Conservation (phyloP, 2,113 vertebrate genomes). For the Sapayoa aenigma region DNA sequence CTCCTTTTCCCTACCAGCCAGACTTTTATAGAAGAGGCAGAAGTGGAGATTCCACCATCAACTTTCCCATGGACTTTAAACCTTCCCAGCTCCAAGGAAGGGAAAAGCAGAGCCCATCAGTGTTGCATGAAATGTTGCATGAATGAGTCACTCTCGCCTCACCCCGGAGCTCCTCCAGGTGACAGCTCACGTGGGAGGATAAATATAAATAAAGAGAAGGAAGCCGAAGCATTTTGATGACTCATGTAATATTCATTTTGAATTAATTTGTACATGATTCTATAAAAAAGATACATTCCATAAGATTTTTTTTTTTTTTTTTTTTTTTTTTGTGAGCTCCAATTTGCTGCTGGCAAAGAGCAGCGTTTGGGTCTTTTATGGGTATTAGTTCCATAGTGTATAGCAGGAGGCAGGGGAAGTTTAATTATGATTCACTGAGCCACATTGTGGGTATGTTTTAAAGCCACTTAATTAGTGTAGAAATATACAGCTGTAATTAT, state of each 20-base stretch:
- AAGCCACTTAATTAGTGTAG: conserved; percentile 79
- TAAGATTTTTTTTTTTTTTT: not conserved
- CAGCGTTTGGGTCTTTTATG: not conserved
- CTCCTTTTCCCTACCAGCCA: not conserved
- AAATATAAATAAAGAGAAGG: conserved; percentile 52
- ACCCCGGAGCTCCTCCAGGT: not conserved
- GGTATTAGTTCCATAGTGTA: conserved; percentile 48
- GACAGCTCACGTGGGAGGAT: conserved; percentile 18
- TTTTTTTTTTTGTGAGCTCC: not conserved
- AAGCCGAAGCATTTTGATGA: conserved; percentile 35
- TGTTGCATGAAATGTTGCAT: not conserved
- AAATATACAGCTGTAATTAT: conserved; percentile 77
- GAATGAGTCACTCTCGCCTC: not conserved
- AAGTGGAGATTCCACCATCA: not conserved
- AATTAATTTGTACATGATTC: conserved; percentile 51
- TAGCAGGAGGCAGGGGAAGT: conserved; percentile 47
- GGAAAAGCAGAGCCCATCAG: not conserved
- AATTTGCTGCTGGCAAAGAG: conserved; percentile 60
- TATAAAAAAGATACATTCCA: conserved; percentile 10
- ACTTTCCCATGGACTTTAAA: not conserved
- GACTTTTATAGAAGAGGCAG: not conserved
- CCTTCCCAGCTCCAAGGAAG: not conserved
- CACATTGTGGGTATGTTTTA: conserved; percentile 68
- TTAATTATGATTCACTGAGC: conserved; percentile 76
- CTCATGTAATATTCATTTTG: conserved; percentile 62